Conservation (phyloP, 2,797 vertebrate genomes). For the Platalea minor region DNA sequence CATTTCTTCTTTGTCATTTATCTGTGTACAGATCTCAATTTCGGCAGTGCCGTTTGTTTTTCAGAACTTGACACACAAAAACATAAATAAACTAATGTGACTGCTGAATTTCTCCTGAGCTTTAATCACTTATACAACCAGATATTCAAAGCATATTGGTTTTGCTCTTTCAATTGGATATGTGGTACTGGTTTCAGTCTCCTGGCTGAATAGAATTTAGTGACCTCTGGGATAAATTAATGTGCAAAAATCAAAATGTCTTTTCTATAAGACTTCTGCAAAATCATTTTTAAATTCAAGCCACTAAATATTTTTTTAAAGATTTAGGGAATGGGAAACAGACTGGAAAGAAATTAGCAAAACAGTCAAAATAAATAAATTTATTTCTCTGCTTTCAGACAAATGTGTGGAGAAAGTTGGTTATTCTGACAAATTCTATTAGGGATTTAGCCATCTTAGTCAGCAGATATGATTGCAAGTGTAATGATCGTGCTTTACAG, state of each 20-base stretch:
- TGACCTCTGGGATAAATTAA: background rate
- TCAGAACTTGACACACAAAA: background rate
- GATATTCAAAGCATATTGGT: background rate
- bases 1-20: conserved; percentile 51
- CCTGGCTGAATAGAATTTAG: background rate
- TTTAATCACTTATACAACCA: background rate
- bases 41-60: conserved; percentile 18
- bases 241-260: background rate
- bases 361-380: background rate
- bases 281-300: background rate
- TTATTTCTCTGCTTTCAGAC: background rate
- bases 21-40: conserved; percentile 23
- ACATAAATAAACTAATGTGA: conserved; percentile 2
- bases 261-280: background rate
- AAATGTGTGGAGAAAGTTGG: background rate
- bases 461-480: background rate
- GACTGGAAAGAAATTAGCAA: background rate
- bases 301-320: background rate
- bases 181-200: background rate
- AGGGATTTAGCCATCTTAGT: background rate
- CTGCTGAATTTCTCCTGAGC: conserved; percentile 14
- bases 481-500: background rate
- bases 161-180: background rate
- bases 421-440: background rate
- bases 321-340: background rate